A percentile compares a stretch with the other conserved stretches of the same genome.
Evolutionary conservation across 2,888 invertebrate genomes (phyloP).

Genomic region (Atrina japonica): DNA sequence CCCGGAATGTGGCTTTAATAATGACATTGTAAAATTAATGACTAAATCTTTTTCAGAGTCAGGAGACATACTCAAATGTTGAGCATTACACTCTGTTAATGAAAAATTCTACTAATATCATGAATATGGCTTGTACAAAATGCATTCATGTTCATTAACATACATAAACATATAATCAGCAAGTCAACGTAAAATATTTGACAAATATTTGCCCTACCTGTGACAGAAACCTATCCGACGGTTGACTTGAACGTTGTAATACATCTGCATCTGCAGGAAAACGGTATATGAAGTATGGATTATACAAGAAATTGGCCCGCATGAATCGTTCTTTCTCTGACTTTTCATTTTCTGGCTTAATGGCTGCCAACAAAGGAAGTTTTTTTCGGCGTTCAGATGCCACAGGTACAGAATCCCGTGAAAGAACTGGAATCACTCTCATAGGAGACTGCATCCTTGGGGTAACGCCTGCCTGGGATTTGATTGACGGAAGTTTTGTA

Average conservation of each 20-base stretch:
- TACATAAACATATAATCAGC: not conserved
- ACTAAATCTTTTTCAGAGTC: too few species aligned
- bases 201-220: conserved; percentile 63
- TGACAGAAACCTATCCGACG: conserved; percentile 66
- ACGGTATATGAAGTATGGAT: conserved; percentile 73
- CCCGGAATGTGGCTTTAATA: too few species aligned
- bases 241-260: conserved; percentile 62
- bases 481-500: conserved; percentile 33
- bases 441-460: conserved; percentile 27
- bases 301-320: conserved; percentile 71
- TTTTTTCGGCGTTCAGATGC: conserved; percentile 63
- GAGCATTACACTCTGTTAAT: too few species aligned
- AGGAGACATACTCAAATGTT: too few species aligned
- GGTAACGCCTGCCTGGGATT: conserved; percentile 4
- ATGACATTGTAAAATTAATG: too few species aligned
- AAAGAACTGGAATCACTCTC: conserved; percentile 16
- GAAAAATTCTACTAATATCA: too few species aligned
- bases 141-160: not conserved
- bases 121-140: too few species aligned
- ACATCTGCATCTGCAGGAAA: conserved; percentile 65
- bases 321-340: conserved; percentile 74
- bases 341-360: conserved; percentile 75
- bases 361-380: conserved; percentile 68
- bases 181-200: too few species aligned
- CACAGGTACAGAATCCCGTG: conserved; percentile 36